Evolutionary conservation across 2,797 vertebrate species (phyloP).

Genomic region (Pangasius larnaudii): DNA sequence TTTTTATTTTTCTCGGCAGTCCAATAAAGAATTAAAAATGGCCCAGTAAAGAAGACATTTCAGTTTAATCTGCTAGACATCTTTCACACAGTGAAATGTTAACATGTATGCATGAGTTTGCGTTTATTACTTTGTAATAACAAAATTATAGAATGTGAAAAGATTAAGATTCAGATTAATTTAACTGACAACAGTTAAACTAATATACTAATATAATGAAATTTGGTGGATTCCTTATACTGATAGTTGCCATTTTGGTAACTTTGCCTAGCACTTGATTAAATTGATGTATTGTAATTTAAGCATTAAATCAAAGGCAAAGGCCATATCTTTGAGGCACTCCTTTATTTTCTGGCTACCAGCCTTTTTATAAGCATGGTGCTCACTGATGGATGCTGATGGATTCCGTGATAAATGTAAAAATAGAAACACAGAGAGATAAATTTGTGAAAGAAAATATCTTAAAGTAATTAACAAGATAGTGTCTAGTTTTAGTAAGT

Average conservation of each 20-base stretch:
- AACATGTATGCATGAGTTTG: neutral
- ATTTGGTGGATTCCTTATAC: neutral
- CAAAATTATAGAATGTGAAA: neutral
- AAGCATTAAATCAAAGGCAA: neutral
- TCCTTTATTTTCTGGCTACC: neutral
- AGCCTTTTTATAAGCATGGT: neutral
- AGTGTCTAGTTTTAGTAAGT: neutral
- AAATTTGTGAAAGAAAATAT: neutral
- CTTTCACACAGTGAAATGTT: neutral
- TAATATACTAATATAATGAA: no score
- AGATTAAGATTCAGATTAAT: neutral
- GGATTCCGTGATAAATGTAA: neutral
- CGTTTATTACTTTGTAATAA: neutral
- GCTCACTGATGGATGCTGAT: neutral
- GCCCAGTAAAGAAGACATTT: slow-evolving; percentile 1
- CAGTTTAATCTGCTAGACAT: neutral
- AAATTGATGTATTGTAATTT: neutral
- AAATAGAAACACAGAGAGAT: neutral
- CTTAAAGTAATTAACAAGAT: neutral
- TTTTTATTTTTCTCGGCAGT: neutral
- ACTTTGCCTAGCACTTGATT: neutral
- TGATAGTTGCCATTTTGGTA: neutral
- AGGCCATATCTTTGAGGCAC: neutral
- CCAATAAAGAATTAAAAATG: slow-evolving; percentile 11
- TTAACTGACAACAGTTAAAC: neutral